These are phyloP conservation scores for Oreochromis grahami DNA, from an alignment of 2,797 vertebrate genomes.

Conservation along the genomic window DNA sequence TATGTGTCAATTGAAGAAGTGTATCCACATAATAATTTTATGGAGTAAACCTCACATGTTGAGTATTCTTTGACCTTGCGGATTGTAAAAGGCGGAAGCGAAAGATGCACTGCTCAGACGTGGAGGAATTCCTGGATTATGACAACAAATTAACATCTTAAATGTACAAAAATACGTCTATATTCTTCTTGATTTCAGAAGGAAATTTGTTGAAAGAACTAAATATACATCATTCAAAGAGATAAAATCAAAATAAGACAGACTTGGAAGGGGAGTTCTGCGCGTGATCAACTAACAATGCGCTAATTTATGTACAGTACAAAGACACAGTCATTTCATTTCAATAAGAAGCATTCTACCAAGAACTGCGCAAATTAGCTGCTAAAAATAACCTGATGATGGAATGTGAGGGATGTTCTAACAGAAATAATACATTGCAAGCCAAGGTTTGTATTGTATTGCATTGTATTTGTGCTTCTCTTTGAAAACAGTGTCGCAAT, in stretches of 20 bases:
- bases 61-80: neutral
- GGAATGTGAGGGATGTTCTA: neutral
- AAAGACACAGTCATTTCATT: neutral
- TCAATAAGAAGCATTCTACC: neutral
- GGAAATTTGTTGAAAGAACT: fast-evolving
- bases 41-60: neutral
- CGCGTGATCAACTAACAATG: neutral
- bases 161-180: neutral
- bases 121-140: neutral
- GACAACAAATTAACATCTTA: neutral
- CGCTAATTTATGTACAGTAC: neutral
- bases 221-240: neutral
- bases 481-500: neutral
- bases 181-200: neutral
- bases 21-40: neutral
- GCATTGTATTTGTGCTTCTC: neutral
- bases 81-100: neutral
- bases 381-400: neutral
- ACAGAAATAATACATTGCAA: neutral
- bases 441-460: neutral
- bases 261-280: neutral
- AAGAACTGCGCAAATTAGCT: neutral
- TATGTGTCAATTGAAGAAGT: neutral
- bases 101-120: neutral
- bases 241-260: neutral